A percentile compares a stretch with the other conserved stretches of the same genome.
These are phyloP conservation scores for Agonopterix arenella DNA, from an alignment of 2,888 invertebrate genomes.

Conservation along the genomic window DNA sequence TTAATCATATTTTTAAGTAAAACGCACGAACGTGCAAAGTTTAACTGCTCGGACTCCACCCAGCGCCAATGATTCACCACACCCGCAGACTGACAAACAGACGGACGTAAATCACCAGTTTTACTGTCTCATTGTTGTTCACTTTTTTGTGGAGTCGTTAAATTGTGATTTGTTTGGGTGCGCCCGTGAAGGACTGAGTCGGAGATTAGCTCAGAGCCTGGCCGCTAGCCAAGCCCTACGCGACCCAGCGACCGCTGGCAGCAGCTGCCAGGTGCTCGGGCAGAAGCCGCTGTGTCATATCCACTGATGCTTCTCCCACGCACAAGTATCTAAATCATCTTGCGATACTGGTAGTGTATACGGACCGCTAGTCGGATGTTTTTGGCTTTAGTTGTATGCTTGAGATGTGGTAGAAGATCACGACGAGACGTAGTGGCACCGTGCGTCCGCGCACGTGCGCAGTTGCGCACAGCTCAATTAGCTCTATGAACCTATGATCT, in stretches of 20 bases:
- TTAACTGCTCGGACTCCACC: too few species aligned
- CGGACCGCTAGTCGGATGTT: neutral
- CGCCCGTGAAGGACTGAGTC: neutral
- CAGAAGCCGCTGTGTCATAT: neutral
- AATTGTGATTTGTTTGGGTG: constrained; percentile 43
- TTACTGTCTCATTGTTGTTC: constrained; percentile 40
- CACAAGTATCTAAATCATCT: neutral
- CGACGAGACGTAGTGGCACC: constrained; percentile 32
- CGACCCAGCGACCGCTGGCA: neutral
- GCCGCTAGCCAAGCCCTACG: constrained; percentile 31
- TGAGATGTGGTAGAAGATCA: constrained; percentile 2
- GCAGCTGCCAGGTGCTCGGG: neutral
- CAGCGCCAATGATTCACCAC: neutral
- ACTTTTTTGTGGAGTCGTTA: constrained; percentile 42
- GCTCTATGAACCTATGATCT: neutral
- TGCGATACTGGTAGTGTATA: neutral
- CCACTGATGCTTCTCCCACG: neutral
- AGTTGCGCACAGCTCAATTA: neutral
- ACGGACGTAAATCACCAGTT: constrained; percentile 33
- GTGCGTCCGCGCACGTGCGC: constrained; percentile 22
- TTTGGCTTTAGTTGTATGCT: neutral
- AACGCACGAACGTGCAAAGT: too few species aligned
- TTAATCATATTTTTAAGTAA: too few species aligned
- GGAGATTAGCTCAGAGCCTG: constrained; percentile 28
- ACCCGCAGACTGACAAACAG: constrained; percentile 26